Evolutionary conservation across 2,113 vertebrate species (phyloP).

Genomic region (Butorides virescens): DNA sequence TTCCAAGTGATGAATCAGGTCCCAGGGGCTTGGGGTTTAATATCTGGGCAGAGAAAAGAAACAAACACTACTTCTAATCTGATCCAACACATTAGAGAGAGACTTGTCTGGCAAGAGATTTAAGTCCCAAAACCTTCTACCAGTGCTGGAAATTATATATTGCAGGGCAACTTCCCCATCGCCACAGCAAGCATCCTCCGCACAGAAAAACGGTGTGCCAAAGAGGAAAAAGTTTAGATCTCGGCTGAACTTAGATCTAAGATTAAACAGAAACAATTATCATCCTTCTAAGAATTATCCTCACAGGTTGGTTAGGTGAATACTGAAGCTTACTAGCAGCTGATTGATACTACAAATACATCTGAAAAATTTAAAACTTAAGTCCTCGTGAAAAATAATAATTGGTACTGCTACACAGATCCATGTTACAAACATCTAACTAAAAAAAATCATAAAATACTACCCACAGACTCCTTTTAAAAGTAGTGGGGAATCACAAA

Average conservation of each 20-base stretch:
- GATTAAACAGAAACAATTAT: neutral
- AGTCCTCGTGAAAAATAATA: neutral
- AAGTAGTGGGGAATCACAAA: neutral
- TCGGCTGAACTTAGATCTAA: neutral
- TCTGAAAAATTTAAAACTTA: neutral
- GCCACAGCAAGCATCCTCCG: accelerated
- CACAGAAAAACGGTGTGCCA: neutral
- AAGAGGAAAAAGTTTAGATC: neutral
- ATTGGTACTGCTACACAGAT: neutral
- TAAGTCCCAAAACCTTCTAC: neutral
- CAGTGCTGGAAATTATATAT: neutral
- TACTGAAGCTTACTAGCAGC: neutral
- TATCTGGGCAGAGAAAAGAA: neutral
- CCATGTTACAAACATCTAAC: neutral
- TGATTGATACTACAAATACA: accelerated
- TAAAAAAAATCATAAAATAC: neutral
- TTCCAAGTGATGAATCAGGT: neutral
- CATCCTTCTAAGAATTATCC: neutral
- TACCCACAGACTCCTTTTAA: neutral
- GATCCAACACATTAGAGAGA: neutral
- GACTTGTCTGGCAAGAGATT: neutral
- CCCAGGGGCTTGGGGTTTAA: neutral
- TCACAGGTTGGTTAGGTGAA: neutral
- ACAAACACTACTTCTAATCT: neutral
- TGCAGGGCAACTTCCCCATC: neutral